A percentile compares a stretch with the other conserved stretches of the same genome.
Conservation (phyloP, 2,113 vertebrate species). For the Chionodraco myersi region DNA sequence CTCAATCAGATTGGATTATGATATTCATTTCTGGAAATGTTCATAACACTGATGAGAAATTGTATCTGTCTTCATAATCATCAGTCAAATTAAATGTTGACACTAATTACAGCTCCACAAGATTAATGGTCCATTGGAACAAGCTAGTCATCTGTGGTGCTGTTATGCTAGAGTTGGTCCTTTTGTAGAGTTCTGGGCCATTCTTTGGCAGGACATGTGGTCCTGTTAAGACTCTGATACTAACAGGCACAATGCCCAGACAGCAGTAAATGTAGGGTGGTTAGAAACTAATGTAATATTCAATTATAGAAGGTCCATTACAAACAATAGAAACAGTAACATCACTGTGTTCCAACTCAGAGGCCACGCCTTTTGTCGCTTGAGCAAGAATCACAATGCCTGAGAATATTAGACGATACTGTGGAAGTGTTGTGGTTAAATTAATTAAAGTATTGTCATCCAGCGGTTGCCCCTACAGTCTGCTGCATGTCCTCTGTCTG, state of each 20-base stretch:
- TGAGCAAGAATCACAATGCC: background rate
- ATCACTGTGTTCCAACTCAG: background rate
- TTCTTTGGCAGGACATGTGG: background rate
- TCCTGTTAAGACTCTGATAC: background rate
- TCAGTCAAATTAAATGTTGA: background rate
- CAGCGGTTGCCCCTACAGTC: background rate
- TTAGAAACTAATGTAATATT: conserved; percentile 6
- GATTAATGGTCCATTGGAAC: background rate
- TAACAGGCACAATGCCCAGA: conserved; percentile 1
- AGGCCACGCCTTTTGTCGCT: background rate
- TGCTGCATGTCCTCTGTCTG: conserved; percentile 11
- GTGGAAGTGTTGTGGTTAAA: background rate
- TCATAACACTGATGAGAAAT: background rate
- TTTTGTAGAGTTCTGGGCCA: background rate
- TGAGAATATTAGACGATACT: conserved; percentile 2
- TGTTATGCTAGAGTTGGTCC: background rate
- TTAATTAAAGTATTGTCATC: conserved; percentile 20
- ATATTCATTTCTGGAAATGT: background rate
- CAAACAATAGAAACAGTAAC: background rate
- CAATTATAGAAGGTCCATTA: background rate
- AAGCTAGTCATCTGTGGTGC: background rate
- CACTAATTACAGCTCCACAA: background rate
- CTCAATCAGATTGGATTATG: background rate
- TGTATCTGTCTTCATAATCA: background rate
- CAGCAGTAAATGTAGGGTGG: background rate